Conservation (phyloP, 2,113 vertebrate genomes). For the Calcarius ornatus region DNA sequence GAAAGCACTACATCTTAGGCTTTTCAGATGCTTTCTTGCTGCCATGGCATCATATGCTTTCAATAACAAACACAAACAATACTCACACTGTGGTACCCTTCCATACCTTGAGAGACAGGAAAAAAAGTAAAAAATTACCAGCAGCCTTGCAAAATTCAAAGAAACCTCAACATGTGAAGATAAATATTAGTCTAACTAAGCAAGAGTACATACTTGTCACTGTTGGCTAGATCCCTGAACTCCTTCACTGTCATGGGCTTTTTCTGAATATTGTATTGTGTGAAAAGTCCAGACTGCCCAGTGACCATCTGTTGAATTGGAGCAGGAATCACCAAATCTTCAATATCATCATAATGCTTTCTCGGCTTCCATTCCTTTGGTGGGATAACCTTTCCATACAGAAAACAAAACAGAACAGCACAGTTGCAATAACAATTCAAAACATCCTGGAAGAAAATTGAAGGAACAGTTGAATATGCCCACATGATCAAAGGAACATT, state of each 20-base stretch:
- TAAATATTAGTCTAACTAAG: not conserved
- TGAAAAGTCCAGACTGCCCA: conserved; percentile 78
- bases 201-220: conserved; percentile 74
- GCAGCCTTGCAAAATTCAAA: not conserved
- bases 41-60: not conserved
- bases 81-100: not conserved
- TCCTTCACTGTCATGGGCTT: conserved; percentile 82
- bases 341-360: conserved; percentile 78
- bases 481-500: not conserved
- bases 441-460: not conserved
- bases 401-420: not conserved
- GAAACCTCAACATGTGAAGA: not conserved
- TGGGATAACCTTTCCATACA: conserved; percentile 77
- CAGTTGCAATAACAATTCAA: not conserved
- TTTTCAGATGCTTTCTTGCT: not conserved
- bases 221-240: conserved; percentile 77
- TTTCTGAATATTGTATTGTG: conserved; percentile 80
- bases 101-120: not conserved
- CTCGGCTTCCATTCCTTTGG: conserved; percentile 82
- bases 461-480: not conserved
- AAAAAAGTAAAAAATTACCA: not conserved
- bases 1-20: not conserved
- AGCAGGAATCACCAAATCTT: conserved; percentile 79
- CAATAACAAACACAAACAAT: not conserved
- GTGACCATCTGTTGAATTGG: conserved; percentile 83